phyloP scores from a whole-genome alignment of 1,140 invertebrate species.

The Drosophila grimshawi region DNA sequence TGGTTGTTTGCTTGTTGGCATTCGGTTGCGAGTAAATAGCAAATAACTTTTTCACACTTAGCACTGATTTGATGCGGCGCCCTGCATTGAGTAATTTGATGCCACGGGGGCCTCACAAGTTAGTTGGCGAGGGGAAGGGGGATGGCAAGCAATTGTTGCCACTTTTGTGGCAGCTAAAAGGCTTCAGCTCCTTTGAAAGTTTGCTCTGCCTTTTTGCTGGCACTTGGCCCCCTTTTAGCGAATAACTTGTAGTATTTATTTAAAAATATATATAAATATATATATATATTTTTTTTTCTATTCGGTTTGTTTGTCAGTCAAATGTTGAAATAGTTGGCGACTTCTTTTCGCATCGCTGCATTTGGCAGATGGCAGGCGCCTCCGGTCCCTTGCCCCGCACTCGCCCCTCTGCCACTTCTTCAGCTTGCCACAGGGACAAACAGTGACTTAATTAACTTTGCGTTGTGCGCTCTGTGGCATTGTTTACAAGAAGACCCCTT shows the following conservation, averaged over 20 bases:
- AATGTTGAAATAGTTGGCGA: constrained; percentile 27
- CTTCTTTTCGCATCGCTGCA: constrained; percentile 26
- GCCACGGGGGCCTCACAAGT: constrained; percentile 19
- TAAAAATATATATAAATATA: neutral
- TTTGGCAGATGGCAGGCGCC: constrained; percentile 30
- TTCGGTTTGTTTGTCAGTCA: constrained; percentile 16
- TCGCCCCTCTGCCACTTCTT: neutral
- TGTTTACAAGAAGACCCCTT: constrained; percentile 36
- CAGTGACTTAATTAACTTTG: constrained; percentile 75
- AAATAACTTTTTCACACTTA: constrained; percentile 67
- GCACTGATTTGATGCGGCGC: constrained; percentile 64
- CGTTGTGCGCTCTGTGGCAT: constrained; percentile 39
- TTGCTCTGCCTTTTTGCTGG: neutral
- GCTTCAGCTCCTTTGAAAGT: neutral
- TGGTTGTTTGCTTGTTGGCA: constrained; percentile 36
- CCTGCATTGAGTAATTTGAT: constrained; percentile 52
- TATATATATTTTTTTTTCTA: constrained; percentile 26
- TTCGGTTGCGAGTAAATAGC: constrained; percentile 56
- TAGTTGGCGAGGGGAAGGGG: neutral
- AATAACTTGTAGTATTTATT: constrained; percentile 30
- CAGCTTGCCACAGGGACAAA: neutral
- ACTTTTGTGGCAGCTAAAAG: constrained; percentile 35
- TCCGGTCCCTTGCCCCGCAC: neutral
- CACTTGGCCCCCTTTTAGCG: neutral
- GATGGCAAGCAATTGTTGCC: constrained; percentile 22